phyloP scores from a whole-genome alignment of 2,888 invertebrate species.

The Noctua janthina region DNA sequence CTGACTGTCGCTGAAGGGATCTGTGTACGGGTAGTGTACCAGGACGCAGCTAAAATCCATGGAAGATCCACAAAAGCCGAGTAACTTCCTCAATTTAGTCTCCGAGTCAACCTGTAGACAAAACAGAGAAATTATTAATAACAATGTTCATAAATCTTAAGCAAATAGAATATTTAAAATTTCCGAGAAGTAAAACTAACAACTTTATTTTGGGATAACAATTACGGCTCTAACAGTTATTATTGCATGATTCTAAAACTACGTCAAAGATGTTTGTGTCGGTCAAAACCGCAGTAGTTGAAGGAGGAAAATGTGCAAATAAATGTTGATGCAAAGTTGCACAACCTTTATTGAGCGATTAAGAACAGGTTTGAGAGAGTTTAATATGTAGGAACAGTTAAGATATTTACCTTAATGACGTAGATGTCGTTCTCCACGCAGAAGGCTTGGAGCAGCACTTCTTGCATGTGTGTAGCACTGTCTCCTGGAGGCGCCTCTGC shows the following conservation, averaged over 20 bases:
- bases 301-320: constrained; percentile 53
- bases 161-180: neutral
- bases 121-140: constrained; percentile 69
- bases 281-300: neutral
- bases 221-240: neutral
- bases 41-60: constrained; percentile 90
- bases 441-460: constrained; percentile 94
- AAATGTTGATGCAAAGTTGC: constrained; percentile 44
- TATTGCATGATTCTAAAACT: neutral
- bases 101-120: constrained; percentile 90
- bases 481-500: constrained; percentile 93
- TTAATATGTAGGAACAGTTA: neutral
- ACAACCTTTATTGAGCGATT: constrained; percentile 34
- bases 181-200: neutral
- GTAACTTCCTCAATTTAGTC: constrained; percentile 86
- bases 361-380: constrained; percentile 44
- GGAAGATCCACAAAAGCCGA: constrained; percentile 84
- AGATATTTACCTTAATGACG: constrained; percentile 91
- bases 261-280: constrained; percentile 18
- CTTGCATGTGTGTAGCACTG: constrained; percentile 94
- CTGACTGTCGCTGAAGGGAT: constrained; percentile 86
- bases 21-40: constrained; percentile 88
- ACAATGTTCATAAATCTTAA: constrained; percentile 17
- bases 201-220: neutral
- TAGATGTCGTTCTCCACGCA: constrained; percentile 95